Base-by-base conservation (phyloP, 2,113 vertebrate species). In the Salvator merianae region DNA sequence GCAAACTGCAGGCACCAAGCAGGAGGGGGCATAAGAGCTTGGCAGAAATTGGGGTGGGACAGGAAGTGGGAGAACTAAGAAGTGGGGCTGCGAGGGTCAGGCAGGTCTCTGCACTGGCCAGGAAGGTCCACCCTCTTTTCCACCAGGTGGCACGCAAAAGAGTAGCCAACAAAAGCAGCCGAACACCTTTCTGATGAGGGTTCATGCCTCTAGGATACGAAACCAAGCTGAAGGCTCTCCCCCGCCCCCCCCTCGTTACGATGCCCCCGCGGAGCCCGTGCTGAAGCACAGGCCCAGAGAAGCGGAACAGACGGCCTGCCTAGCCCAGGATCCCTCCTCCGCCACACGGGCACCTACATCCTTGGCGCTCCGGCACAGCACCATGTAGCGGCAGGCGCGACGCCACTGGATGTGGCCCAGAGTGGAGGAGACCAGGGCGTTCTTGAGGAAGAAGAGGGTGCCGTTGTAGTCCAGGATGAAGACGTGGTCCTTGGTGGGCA, bases 381-480 rank as follows among this genome's bases (percentile, higher is more conserved):
- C 87, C 8, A 91, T 83, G 53, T 90, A 94, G 84, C 91, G 90
- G 68, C 91, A 93, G 55, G 94, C 94, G 7, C 93, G 88, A 47
- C 87, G 94, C 93, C 94, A 95, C 82, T 93, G 92, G 84, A 94
- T 79, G 74, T 92, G 92, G 22, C 93, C 94, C 2, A 90, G 86
- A 47, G 87, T 92, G 66, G 93, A 94, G 55, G 92, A 92, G 43
- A 93, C 85, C 43, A 96, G 86, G 14, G 92, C 91, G 5, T 94
- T 94, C 89, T 91, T 92, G 81, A 96, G 92, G 84, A 93, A 89
- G 92, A 96, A 95, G 84, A 96, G 91, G 5, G 95, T 95, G 40
- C 95, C 95, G 1, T 72, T 47, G 3, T 95, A 92, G 88, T 96
- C 95, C 32, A 95, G 93, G 82, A 96, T 92, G 74, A 95, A 93